phyloP scores from a whole-genome alignment of 2,888 invertebrate genomes.

The Ichneumoninae sp. region DNA sequence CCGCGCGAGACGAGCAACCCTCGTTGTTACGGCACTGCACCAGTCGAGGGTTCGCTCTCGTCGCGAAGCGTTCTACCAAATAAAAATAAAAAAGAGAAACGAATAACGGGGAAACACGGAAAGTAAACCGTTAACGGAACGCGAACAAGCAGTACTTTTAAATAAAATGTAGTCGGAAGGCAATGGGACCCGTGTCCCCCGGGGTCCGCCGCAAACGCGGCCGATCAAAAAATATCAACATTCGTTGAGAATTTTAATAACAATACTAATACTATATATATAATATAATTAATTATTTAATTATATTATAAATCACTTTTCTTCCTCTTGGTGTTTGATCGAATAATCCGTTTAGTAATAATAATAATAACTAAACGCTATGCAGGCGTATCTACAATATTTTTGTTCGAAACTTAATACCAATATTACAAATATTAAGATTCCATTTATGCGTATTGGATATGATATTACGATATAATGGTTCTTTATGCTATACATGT shows the following conservation, averaged over 20 bases:
- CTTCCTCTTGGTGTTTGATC: slow-evolving; percentile 59
- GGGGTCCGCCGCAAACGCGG: slow-evolving; percentile 44
- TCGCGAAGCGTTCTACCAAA: slow-evolving; percentile 46
- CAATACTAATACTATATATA: not conserved
- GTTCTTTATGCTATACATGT: slow-evolving; percentile 38
- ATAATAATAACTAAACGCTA: slow-evolving; percentile 23
- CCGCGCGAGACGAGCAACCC: slow-evolving; percentile 55
- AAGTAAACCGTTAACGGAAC: slow-evolving; percentile 61
- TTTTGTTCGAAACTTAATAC: slow-evolving; percentile 24
- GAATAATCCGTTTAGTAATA: slow-evolving; percentile 39
- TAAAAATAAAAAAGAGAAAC: not conserved
- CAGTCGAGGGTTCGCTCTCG: slow-evolving; percentile 66
- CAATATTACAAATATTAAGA: slow-evolving; percentile 31
- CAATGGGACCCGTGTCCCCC: slow-evolving; percentile 47
- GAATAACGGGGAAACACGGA: not conserved
- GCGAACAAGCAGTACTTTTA: slow-evolving; percentile 5
- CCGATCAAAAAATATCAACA: slow-evolving; percentile 22
- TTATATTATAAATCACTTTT: slow-evolving; percentile 37
- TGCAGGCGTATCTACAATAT: slow-evolving; percentile 7
- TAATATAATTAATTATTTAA: not conserved
- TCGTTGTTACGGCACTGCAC: slow-evolving; percentile 75
- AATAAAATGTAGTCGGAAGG: slow-evolving; percentile 66
- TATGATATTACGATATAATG: slow-evolving; percentile 31
- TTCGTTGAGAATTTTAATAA: not conserved
- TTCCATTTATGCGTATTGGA: slow-evolving; percentile 38